Evolutionary conservation across 1,140 invertebrate species (phyloP).

Genomic region (Drosophila quadrilineata): DNA sequence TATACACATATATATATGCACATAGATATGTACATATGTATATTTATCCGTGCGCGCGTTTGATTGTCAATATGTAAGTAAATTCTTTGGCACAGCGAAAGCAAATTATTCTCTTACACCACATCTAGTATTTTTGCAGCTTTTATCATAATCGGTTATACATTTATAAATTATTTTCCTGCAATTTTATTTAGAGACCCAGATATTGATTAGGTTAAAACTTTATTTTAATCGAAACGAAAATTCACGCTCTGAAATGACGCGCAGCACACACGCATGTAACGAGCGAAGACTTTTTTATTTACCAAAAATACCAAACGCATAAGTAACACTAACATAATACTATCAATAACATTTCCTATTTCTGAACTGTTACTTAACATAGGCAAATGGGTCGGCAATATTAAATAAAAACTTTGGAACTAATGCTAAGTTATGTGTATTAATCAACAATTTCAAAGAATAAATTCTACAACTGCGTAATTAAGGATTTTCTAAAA

Average conservation of each 20-base stretch:
- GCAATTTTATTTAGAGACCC: constrained; percentile 17
- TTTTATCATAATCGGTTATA: too few species aligned
- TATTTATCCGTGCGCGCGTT: constrained; percentile 32
- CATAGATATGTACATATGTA: constrained; percentile 30
- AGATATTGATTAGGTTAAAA: constrained; percentile 42
- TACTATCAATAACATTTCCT: constrained; percentile 4
- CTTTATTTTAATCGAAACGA: constrained; percentile 42
- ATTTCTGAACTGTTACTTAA: constrained; percentile 1
- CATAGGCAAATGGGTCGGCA: too few species aligned
- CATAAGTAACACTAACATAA: constrained; percentile 10
- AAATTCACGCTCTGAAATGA: constrained; percentile 44
- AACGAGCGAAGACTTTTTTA: constrained; percentile 30
- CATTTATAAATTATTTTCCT: constrained; percentile 10
- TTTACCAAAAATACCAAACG: constrained; percentile 38
- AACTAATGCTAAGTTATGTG: too few species aligned
- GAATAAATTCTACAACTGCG: too few species aligned
- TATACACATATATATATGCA: constrained; percentile 32
- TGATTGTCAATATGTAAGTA: too few species aligned
- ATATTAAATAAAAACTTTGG: too few species aligned
- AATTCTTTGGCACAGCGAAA: constrained; percentile 60
- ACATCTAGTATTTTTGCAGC: constrained; percentile 13
- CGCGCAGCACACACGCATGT: constrained; percentile 35
- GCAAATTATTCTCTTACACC: constrained; percentile 50
- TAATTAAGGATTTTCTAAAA: too few species aligned
- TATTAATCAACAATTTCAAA: too few species aligned